Percentiles rank a stretch among this genome's conserved stretches.
Evolutionary conservation across 2,797 vertebrate genomes (phyloP).

Genomic region (Parauchenoglanis punctatus): DNA sequence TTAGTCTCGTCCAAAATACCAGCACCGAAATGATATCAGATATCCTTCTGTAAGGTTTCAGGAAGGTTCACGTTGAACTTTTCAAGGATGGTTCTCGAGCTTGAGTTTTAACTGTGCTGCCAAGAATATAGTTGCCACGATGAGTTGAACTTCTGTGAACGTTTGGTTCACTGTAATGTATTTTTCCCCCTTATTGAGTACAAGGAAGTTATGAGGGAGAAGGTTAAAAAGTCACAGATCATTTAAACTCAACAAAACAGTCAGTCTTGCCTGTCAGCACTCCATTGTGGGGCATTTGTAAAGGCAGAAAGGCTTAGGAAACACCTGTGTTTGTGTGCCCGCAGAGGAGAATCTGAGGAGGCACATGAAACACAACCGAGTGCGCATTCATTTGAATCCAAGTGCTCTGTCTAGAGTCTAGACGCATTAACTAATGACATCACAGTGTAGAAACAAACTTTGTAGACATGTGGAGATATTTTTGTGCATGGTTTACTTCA

Average conservation of each 20-base stretch:
- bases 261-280: conserved; percentile 60
- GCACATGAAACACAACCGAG: conserved; percentile 51
- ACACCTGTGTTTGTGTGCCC: conserved; percentile 64
- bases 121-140: neutral
- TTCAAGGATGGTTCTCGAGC: neutral
- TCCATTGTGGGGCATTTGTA: conserved; percentile 61
- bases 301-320: conserved; percentile 62
- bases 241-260: conserved; percentile 60
- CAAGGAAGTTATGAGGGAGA: conserved; percentile 44
- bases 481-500: neutral
- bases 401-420: conserved; percentile 28
- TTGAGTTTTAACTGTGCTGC: conserved; percentile 4
- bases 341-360: conserved; percentile 51
- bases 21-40: conserved; percentile 7
- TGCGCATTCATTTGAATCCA: conserved; percentile 41
- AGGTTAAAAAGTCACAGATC: conserved; percentile 63
- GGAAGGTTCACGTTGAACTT: neutral
- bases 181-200: neutral
- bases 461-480: neutral
- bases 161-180: neutral
- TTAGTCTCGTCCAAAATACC: neutral
- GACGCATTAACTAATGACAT: conserved; percentile 26
- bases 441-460: neutral
- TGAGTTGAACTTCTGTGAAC: conserved; percentile 28
- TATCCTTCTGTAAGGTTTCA: neutral